Evolutionary conservation across 2,888 invertebrate species (phyloP).

Genomic region (Andrena minutula): DNA sequence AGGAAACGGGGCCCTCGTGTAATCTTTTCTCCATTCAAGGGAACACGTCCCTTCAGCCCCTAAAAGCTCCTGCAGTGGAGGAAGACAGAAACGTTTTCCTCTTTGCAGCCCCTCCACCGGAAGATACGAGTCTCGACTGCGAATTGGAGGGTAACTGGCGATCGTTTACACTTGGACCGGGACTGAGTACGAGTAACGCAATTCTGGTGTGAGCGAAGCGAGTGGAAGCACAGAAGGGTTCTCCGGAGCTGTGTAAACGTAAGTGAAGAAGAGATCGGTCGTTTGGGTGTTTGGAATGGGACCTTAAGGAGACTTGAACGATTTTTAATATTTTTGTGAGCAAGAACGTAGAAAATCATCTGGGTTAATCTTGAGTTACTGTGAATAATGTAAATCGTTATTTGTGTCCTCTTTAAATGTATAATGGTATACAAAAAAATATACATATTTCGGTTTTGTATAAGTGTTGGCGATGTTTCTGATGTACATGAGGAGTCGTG

Average conservation of each 20-base stretch:
- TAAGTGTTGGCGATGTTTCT: no score
- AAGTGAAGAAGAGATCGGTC: no score
- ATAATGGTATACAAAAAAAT: no score
- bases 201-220: neutral
- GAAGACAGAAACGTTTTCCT: conserved; percentile 33
- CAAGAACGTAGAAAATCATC: no score
- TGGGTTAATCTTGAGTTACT: no score
- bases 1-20: conserved; percentile 59
- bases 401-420: no score
- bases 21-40: conserved; percentile 72
- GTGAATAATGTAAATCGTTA: no score
- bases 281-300: no score
- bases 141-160: neutral
- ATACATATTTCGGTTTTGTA: no score
- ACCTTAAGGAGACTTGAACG: no score
- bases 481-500: no score
- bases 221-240: neutral
- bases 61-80: conserved; percentile 26
- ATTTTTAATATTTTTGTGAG: no score
- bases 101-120: conserved; percentile 20
- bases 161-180: conserved; percentile 40
- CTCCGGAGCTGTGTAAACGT: neutral
- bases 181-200: neutral
- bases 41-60: conserved; percentile 52
- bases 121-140: conserved; percentile 41